A percentile compares a stretch with the other conserved stretches of the same genome.
These are phyloP conservation scores for Leucania comma DNA, from an alignment of 2,888 invertebrate species.

Conservation along the genomic window DNA sequence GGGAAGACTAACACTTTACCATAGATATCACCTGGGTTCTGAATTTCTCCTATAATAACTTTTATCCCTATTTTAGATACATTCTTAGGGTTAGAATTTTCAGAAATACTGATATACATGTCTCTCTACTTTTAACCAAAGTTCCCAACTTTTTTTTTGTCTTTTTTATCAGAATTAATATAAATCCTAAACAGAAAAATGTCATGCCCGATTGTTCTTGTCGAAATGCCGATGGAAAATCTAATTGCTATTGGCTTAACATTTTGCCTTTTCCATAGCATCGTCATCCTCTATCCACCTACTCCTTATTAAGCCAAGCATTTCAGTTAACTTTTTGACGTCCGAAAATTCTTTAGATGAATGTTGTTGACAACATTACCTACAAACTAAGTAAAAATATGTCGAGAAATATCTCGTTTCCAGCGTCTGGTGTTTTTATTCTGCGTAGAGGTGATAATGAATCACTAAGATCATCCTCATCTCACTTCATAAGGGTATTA, in stretches of 20 bases:
- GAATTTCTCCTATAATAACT: background rate
- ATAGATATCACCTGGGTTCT: background rate
- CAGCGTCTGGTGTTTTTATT: background rate
- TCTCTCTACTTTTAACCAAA: background rate
- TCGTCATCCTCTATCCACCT: background rate
- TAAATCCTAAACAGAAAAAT: too few species aligned
- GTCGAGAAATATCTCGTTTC: background rate
- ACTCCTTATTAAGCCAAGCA: background rate
- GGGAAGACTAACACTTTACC: conserved; percentile 58
- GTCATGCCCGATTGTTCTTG: background rate
- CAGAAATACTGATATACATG: background rate
- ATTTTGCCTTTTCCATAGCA: background rate
- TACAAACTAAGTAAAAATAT: background rate
- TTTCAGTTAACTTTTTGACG: background rate
- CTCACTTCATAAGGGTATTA: background rate
- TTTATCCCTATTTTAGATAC: background rate
- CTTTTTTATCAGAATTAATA: too few species aligned
- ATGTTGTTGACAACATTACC: background rate
- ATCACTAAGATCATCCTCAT: conserved; percentile 1
- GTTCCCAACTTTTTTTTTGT: too few species aligned
- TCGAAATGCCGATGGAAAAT: background rate
- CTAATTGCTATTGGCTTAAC: background rate
- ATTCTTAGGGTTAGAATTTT: background rate
- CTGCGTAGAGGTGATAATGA: background rate
- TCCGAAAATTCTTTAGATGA: background rate